Conservation (phyloP, 2,797 vertebrate species). For the Margarornis squamiger region DNA sequence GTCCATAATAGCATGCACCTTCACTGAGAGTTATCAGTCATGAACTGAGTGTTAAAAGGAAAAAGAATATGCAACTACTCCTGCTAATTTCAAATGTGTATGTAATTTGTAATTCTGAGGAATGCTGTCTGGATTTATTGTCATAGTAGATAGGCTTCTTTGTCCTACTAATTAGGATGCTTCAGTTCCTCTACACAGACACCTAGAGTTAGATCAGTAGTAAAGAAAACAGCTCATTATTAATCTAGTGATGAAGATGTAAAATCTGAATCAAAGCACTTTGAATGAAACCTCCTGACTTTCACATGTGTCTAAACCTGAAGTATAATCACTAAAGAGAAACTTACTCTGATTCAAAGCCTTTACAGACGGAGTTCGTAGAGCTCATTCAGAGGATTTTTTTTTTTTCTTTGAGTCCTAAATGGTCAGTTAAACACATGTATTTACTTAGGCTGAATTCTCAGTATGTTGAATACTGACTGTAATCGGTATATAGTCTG, state of each 20-base stretch:
- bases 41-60: not conserved
- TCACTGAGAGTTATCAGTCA: not conserved
- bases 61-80: not conserved
- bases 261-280: not conserved
- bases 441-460: not conserved
- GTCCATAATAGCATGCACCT: not conserved
- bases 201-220: not conserved
- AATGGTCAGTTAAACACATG: not conserved
- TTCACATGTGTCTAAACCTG: not conserved
- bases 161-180: not conserved
- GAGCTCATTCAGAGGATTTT: not conserved
- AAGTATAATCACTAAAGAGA: not conserved
- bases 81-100: not conserved
- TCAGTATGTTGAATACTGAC: not conserved
- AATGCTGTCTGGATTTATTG: not conserved
- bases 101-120: not conserved
- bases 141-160: not conserved
- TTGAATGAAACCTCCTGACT: not conserved
- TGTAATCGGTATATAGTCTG: not conserved
- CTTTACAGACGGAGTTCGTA: not conserved
- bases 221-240: not conserved
- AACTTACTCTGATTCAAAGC: not conserved
- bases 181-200: not conserved
- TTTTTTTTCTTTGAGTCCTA: not conserved
- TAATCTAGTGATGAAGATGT: not conserved